Conservation (phyloP, 2,888 invertebrate species). For the Strigamia transsilvanica region DNA sequence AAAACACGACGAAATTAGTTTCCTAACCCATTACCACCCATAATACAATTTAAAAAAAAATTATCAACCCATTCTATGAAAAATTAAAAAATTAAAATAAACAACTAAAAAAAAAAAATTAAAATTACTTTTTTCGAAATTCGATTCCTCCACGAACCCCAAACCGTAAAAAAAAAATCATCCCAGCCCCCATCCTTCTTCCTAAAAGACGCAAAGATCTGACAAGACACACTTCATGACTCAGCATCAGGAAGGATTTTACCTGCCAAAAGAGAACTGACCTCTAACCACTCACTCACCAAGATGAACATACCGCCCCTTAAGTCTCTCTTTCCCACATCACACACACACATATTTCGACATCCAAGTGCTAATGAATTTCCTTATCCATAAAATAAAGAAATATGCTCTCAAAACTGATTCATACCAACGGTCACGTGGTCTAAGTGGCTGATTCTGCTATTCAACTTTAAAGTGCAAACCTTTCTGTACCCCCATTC, state of each 20-base stretch:
- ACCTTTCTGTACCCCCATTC: not conserved
- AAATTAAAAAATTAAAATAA: not conserved
- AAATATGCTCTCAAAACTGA: slow-evolving; percentile 2
- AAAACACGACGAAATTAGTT: slow-evolving; percentile 7
- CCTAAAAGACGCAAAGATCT: slow-evolving; percentile 25
- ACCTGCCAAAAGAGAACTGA: slow-evolving; percentile 48
- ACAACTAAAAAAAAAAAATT: not conserved
- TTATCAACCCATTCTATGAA: not conserved
- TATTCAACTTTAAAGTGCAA: slow-evolving; percentile 27
- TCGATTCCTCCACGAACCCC: not conserved
- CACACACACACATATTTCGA: not conserved
- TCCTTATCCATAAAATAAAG: not conserved
- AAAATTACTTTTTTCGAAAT: not conserved
- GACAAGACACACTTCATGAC: slow-evolving; percentile 48
- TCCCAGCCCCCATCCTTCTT: not conserved
- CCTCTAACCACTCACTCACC: slow-evolving; percentile 36
- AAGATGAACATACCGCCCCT: not conserved
- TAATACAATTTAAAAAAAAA: not conserved
- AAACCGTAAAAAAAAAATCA: not conserved
- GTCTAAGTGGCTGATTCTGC: not conserved
- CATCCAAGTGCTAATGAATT: slow-evolving; percentile 35
- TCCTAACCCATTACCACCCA: slow-evolving; percentile 18
- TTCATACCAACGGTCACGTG: not conserved
- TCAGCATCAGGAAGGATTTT: slow-evolving; percentile 37
- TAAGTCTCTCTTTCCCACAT: slow-evolving; percentile 9